Percentiles rank a stretch among this genome's conserved stretches.
Evolutionary conservation across 2,888 invertebrate species (phyloP).

Genomic region (Caenorhabditis sp.): DNA sequence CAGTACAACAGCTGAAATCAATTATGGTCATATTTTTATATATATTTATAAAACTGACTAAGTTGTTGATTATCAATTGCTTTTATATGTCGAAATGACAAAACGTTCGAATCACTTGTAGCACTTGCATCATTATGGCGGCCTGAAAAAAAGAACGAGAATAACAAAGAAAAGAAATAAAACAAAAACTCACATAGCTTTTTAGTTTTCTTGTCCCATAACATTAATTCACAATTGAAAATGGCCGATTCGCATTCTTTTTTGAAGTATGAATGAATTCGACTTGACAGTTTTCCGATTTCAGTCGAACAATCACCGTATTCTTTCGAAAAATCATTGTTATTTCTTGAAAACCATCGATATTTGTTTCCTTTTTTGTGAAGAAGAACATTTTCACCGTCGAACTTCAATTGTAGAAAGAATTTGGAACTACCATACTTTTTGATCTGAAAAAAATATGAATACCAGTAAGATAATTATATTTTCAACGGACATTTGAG

Average conservation of each 20-base stretch:
- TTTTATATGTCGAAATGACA: slow-evolving; percentile 41
- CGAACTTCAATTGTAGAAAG: slow-evolving; percentile 65
- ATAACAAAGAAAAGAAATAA: not conserved
- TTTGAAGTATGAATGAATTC: slow-evolving; percentile 60
- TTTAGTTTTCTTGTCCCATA: slow-evolving; percentile 52
- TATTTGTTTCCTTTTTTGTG: slow-evolving; percentile 59
- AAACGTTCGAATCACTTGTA: slow-evolving; percentile 29
- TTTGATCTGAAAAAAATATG: slow-evolving; percentile 20
- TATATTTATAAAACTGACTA: slow-evolving; percentile 10
- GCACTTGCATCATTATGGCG: slow-evolving; percentile 39
- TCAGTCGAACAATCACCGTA: slow-evolving; percentile 48
- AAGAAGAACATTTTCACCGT: slow-evolving; percentile 68
- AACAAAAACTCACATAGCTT: slow-evolving; percentile 38
- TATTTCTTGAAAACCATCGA: slow-evolving; percentile 62
- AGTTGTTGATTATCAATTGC: slow-evolving; percentile 44
- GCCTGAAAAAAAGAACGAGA: slow-evolving; percentile 6
- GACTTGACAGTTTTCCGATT: slow-evolving; percentile 46
- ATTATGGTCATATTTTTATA: not conserved
- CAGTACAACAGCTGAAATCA: slow-evolving; percentile 53
- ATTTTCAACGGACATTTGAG: slow-evolving; percentile 25
- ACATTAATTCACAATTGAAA: slow-evolving; percentile 66
- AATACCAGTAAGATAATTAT: not conserved
- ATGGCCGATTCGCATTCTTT: slow-evolving; percentile 49
- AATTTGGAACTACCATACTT: slow-evolving; percentile 47
- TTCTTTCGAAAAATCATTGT: slow-evolving; percentile 58